phyloP scores from a whole-genome alignment of 2,797 vertebrate species.

The Antennarius maculatus region DNA sequence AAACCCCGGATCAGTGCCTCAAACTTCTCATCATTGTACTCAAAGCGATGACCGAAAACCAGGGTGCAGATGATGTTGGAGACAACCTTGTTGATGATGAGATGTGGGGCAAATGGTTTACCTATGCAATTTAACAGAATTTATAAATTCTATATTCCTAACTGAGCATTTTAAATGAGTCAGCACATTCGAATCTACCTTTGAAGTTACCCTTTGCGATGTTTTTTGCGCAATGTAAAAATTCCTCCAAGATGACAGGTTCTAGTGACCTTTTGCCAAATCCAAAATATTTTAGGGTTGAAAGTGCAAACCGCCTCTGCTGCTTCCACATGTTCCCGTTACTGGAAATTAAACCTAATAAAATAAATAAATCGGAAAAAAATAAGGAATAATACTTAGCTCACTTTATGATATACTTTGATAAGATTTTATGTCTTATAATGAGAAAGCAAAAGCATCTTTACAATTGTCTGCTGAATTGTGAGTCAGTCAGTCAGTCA shows the following conservation, averaged over 20 bases:
- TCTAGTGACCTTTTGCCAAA: no score
- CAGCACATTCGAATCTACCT: neutral
- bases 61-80: no score
- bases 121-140: conserved; percentile 53
- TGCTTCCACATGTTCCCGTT: conserved; percentile 18
- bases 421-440: neutral
- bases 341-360: conserved; percentile 62
- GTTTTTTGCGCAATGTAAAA: conserved; percentile 31
- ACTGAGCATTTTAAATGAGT: neutral
- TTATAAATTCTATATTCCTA: neutral
- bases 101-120: conserved; percentile 77
- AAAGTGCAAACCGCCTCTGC: no score
- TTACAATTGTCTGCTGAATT: no score
- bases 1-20: conserved; percentile 13
- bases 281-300: no score
- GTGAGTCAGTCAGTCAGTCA: no score
- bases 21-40: conserved; percentile 32
- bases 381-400: neutral
- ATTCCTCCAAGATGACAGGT: neutral
- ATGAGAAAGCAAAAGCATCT: no score
- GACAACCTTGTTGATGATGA: conserved; percentile 30
- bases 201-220: conserved; percentile 14
- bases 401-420: no score
- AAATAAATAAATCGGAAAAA: neutral
- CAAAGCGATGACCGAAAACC: no score